Conservation (phyloP, 2,797 vertebrate species). For the Rallus crepitans region DNA sequence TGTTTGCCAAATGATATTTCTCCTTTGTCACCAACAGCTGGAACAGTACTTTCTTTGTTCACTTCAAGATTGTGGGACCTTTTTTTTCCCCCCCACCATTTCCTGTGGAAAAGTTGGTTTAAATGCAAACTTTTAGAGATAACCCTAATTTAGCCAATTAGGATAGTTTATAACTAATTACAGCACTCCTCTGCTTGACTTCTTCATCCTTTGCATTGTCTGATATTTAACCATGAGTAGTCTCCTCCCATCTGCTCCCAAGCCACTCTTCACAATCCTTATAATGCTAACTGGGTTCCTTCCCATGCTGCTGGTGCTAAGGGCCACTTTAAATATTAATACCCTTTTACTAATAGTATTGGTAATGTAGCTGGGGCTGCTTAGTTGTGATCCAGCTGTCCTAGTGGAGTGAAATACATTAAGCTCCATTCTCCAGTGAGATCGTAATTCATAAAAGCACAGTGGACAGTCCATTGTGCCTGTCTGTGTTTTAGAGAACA, state of each 20-base stretch:
- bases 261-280: background rate
- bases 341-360: slow-evolving; percentile 5
- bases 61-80: background rate
- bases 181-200: background rate
- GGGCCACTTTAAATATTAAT: slow-evolving; percentile 33
- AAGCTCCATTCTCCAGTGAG: background rate
- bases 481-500: slow-evolving; percentile 32
- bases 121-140: background rate
- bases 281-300: background rate
- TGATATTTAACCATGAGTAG: background rate
- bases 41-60: background rate
- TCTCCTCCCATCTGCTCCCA: background rate
- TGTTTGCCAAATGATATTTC: fast-evolving
- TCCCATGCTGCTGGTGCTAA: background rate
- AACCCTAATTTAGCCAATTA: background rate
- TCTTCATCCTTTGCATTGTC: background rate
- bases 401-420: background rate
- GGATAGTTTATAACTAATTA: too few relatives aligned
- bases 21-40: background rate
- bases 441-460: slow-evolving; percentile 3
- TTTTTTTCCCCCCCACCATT: background rate
- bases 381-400: background rate
- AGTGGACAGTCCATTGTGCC: background rate
- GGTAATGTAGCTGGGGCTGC: background rate
- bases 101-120: background rate